These are phyloP conservation scores for Aporophyla lueneburgensis DNA, from an alignment of 2,888 invertebrate genomes.

Conservation along the genomic window DNA sequence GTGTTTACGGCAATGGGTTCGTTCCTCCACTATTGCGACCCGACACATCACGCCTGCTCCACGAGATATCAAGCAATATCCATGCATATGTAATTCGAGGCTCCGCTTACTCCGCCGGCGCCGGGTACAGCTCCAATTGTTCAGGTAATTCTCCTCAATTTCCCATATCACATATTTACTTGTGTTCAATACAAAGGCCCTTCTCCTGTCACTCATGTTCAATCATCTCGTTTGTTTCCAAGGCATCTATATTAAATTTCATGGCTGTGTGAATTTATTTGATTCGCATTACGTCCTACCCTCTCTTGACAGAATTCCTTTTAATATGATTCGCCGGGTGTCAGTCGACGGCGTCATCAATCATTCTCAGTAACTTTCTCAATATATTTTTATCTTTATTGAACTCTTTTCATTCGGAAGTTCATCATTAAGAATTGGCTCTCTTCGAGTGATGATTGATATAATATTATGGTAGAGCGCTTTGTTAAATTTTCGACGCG, in stretches of 20 bases:
- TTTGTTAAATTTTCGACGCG: slow-evolving; percentile 15
- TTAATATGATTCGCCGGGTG: slow-evolving; percentile 63
- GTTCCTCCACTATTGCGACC: slow-evolving; percentile 15
- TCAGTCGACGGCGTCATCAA: slow-evolving; percentile 62
- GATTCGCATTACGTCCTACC: slow-evolving; percentile 60
- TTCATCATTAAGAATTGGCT: slow-evolving; percentile 58
- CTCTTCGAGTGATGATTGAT: slow-evolving; percentile 34
- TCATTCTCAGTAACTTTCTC: slow-evolving; percentile 64
- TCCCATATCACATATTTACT: slow-evolving; percentile 27
- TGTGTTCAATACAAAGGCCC: slow-evolving; percentile 35
- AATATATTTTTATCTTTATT: slow-evolving; percentile 66
- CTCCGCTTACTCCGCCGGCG: slow-evolving; percentile 4
- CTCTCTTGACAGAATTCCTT: slow-evolving; percentile 48
- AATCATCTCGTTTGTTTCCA: slow-evolving; percentile 61
- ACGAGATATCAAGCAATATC: slow-evolving; percentile 14
- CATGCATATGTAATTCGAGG: slow-evolving; percentile 36
- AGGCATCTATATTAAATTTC: slow-evolving; percentile 64
- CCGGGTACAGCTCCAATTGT: slow-evolving; percentile 9
- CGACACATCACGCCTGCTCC: slow-evolving; percentile 1
- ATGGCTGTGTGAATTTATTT: slow-evolving; percentile 66
- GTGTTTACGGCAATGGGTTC: slow-evolving; percentile 7
- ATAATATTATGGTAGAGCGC: slow-evolving; percentile 8
- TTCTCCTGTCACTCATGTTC: slow-evolving; percentile 49
- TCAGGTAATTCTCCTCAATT: slow-evolving; percentile 34
- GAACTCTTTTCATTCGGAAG: slow-evolving; percentile 64